A percentile compares a stretch with the other conserved stretches of the same genome.
phyloP scores from a whole-genome alignment of 2,797 vertebrate species.

The Sylvia borin region DNA sequence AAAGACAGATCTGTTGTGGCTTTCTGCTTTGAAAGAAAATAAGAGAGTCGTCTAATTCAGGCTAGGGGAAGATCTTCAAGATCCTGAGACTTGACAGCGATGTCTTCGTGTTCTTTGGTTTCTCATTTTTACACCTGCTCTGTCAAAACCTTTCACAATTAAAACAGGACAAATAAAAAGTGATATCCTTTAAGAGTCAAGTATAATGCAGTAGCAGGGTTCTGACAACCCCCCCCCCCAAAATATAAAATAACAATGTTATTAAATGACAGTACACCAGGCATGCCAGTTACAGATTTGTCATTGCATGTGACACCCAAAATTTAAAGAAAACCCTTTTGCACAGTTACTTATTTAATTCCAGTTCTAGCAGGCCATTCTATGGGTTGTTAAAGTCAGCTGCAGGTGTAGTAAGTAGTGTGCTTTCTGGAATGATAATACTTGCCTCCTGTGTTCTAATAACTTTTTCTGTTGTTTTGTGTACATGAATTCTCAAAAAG shows the following conservation, averaged over 20 bases:
- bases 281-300: background rate
- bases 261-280: background rate
- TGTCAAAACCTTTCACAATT: background rate
- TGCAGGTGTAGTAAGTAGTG: background rate
- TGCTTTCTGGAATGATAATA: background rate
- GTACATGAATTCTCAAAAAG: background rate
- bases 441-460: background rate
- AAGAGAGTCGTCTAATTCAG: background rate
- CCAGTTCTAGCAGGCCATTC: background rate
- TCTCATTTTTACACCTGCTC: background rate
- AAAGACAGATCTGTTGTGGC: background rate
- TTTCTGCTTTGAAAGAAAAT: background rate
- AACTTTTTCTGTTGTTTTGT: background rate
- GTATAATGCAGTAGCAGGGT: background rate
- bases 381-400: background rate
- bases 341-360: background rate
- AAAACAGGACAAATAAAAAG: background rate
- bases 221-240: background rate
- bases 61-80: background rate
- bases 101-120: background rate
- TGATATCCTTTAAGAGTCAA: background rate
- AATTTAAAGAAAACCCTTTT: background rate
- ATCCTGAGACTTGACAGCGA: background rate
- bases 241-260: background rate
- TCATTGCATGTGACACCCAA: background rate